Base-by-base conservation (phyloP, 2,888 invertebrate genomes). In the Parnassius apollo region DNA sequence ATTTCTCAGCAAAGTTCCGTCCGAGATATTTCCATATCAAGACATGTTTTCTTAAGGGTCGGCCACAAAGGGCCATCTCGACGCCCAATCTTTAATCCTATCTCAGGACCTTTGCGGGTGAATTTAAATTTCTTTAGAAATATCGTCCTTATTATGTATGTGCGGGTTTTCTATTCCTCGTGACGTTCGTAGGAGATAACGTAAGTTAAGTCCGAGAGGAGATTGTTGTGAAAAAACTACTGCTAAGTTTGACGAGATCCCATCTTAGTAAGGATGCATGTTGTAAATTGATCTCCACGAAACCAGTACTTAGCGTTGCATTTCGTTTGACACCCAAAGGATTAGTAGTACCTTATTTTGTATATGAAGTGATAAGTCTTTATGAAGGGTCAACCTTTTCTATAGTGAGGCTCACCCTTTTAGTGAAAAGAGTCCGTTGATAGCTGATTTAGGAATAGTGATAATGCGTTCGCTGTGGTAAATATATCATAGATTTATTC, bases 51-150 rank as follows among this genome's bases (percentile, higher is more conserved):
- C 91, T 91, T 90, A 89, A 91, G 91, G 91, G 91, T 88, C 88
- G 84, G 71, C 89, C 88, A 91, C 91, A 91, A 91, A 91, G 89
- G 89, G 88, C 90, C 91, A 91, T 91, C 91, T 90, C 85, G 79
- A 79, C 85, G 81, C 86, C 90, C 91, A 91, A 91, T 91, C 91
- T 91, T 91, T 91, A 91, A 91, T 91, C 91, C 91, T 91, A 91
- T 91, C 91, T 91, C 82, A 89, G 82, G 88, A 91, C 91, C 91
- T 91, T 91, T 91, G 91, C 91, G 88, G 88, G 91, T 87, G 80
- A 91, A 91, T 91, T 91, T 91, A 91, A 91, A 91, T 91, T 91
- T 91, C 91, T 91, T 91, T 91, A 91, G 91, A 91, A 91, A 91
- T 91, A 91, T 91, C 91, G 89, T 85, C 86, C 85, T 91, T 91